Evolutionary conservation across 2,113 vertebrate genomes (phyloP), one percentile per base, ranked within the genome.

Genomic region (Raja brachyura): DNA sequence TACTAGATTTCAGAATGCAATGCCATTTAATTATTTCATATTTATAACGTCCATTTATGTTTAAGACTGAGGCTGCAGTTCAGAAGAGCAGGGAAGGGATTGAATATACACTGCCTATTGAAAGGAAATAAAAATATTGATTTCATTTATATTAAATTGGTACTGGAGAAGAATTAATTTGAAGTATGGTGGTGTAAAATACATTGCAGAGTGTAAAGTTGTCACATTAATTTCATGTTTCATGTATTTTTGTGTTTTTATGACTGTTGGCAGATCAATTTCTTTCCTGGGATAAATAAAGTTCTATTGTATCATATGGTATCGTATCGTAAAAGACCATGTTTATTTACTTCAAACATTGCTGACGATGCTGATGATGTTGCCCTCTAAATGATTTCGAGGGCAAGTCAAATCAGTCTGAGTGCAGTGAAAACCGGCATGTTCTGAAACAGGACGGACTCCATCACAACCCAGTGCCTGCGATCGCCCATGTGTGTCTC

Each of bases 91-190:
- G 10, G 22, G 81, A 92, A 39, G 39, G 31, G 54, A 9, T 92
- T 73, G 73, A 92, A 92, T 28, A 73, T 54, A 73, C 33, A 73
- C 33, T 48, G 73, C 48, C 33, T 28, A 92, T 92, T 39, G 68
- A 22, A 74, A 39, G 70, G 39, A 48, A 92, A 92, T 73, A 92
- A 92, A 54, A 92, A 92, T 92, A 73, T 54, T 92, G 90, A 92
- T 92, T 54, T 73, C 22, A 70, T 73, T 22, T 33, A 14, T 92
- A 74, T 73, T 92, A 73, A 92, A 74, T 92, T 73, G 33, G 33
- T 92, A 68, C 25, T 73, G 33, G n/a, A 92, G 33, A 54, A 92
- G 39, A 68, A 73, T 74, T 92, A 16, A 92, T 73, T 92, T 63
- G 22, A 54, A 73, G 33, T 92, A 33, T 54, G 73, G 39, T 74